Conservation (phyloP, 1,140 invertebrate genomes). For the Pygmarrhopalites habei region DNA sequence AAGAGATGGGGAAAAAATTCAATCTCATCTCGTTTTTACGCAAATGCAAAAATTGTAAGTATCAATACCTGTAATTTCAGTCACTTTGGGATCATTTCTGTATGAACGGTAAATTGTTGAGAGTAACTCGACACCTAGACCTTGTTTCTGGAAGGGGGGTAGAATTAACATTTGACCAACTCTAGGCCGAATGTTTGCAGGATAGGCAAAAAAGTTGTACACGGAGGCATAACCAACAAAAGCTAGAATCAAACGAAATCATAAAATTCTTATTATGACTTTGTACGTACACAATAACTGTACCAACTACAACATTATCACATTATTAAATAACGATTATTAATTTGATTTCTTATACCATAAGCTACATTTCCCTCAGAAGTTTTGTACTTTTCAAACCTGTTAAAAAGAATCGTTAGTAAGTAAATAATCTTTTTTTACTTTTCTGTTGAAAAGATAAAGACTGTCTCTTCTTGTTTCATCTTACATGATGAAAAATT, state of each 20-base stretch:
- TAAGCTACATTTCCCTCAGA: constrained; percentile 58
- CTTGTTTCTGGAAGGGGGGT: constrained; percentile 78
- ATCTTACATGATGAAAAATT: constrained; percentile 79
- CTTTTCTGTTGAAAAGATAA: not conserved
- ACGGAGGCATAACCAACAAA: constrained; percentile 81
- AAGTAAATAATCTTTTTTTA: not conserved
- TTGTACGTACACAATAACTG: no score
- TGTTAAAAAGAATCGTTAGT: constrained; percentile 44
- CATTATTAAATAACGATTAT: no score
- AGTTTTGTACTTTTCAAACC: constrained; percentile 71
- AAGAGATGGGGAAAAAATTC: no score
- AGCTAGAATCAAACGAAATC: no score
- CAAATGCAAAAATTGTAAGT: no score
- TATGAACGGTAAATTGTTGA: constrained; percentile 73
- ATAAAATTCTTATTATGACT: no score
- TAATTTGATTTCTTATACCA: no score
- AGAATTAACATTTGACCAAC: constrained; percentile 86
- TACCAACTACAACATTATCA: no score
- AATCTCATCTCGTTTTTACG: no score
- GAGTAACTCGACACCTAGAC: constrained; percentile 69
- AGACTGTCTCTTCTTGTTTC: no score
- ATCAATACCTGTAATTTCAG: constrained; percentile 87
- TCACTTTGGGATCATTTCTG: constrained; percentile 57
- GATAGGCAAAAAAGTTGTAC: constrained; percentile 93
- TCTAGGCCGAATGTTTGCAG: constrained; percentile 71